Conservation (phyloP, 2,797 vertebrate genomes). For the Phylloscopus collybita region DNA sequence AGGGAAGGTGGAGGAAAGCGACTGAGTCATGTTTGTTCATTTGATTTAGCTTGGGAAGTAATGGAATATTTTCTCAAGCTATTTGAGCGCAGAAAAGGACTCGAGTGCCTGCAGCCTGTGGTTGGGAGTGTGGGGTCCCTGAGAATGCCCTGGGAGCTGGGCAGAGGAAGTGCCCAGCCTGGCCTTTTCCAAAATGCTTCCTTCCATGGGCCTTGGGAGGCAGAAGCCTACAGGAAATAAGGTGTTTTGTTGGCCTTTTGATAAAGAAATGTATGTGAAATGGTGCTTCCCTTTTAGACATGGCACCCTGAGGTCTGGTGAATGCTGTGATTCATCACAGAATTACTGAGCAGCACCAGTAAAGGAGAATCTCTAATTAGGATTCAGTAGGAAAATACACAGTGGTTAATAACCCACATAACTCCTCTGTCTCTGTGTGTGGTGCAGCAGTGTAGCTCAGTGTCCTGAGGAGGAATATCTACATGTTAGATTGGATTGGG, state of each 20-base stretch:
- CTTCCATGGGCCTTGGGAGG: not conserved
- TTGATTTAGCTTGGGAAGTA: not conserved
- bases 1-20: not conserved
- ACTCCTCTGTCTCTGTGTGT: not conserved
- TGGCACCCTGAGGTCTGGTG: not conserved
- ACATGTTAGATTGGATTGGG: not conserved
- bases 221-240: not conserved
- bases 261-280: not conserved
- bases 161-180: not conserved
- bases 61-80: not conserved
- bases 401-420: not conserved
- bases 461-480: not conserved
- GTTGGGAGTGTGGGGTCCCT: rapidly evolving
- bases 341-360: not conserved
- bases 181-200: not conserved
- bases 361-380: slow-evolving; percentile 3
- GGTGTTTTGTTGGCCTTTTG: not conserved
- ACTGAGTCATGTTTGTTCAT: not conserved
- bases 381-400: not conserved
- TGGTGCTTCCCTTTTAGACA: not conserved
- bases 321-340: not conserved
- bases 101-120: rapidly evolving
- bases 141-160: not conserved
- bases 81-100: not conserved
- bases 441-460: not conserved